These are phyloP conservation scores for Leptobrachium leishanense DNA, from an alignment of 2,113 vertebrate genomes.

Conservation along the genomic window DNA sequence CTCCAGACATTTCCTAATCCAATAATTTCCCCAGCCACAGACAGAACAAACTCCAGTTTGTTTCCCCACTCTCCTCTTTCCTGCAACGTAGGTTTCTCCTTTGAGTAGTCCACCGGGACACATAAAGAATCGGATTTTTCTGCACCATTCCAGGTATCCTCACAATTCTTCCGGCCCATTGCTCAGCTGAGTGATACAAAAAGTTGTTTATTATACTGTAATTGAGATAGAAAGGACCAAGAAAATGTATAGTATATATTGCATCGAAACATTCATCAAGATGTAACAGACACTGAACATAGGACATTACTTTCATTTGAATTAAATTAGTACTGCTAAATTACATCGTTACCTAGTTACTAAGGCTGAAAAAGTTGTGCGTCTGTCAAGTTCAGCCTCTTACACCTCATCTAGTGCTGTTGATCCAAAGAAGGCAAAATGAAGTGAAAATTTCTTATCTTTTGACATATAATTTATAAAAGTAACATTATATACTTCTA, in stretches of 20 bases:
- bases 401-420: too few relatives aligned
- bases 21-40: conserved; percentile 89
- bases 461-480: too few relatives aligned
- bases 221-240: not conserved
- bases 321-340: too few relatives aligned
- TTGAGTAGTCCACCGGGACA: not conserved
- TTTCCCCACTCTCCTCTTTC: conserved; percentile 84
- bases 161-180: conserved; percentile 27
- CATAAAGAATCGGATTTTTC: conserved; percentile 1
- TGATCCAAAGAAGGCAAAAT: too few relatives aligned
- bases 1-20: conserved; percentile 87
- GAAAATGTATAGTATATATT: not conserved
- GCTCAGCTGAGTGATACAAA: not conserved
- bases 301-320: not conserved
- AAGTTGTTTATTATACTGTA: not conserved
- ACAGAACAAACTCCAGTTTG: conserved; percentile 85
- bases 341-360: too few relatives aligned
- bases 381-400: too few relatives aligned
- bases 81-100: conserved; percentile 32
- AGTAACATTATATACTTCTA: too few relatives aligned
- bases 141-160: conserved; percentile 20
- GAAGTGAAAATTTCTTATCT: too few relatives aligned
- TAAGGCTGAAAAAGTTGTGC: not conserved
- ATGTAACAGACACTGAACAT: too few relatives aligned
- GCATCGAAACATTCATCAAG: conserved; percentile 10